These are phyloP conservation scores for Poecilus cupreus DNA, from an alignment of 2,888 invertebrate genomes.

Conservation along the genomic window DNA sequence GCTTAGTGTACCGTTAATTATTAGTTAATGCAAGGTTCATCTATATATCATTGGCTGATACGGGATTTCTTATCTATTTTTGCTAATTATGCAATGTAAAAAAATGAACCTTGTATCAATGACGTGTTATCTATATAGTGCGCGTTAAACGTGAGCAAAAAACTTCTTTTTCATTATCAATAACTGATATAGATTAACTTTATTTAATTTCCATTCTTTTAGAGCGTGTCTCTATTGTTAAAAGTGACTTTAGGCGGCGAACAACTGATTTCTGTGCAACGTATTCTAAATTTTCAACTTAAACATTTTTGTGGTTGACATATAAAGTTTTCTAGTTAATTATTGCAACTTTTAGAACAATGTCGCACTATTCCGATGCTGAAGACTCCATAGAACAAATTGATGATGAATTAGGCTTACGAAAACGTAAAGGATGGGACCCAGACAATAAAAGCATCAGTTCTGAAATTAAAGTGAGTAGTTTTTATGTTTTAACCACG, in stretches of 20 bases:
- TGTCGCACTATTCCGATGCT: slow-evolving; percentile 73
- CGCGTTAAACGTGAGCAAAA: background rate
- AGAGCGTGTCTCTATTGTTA: too few species aligned
- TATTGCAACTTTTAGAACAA: slow-evolving; percentile 60
- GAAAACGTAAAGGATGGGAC: slow-evolving; percentile 71
- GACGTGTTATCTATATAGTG: slow-evolving; percentile 5
- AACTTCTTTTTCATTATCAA: background rate
- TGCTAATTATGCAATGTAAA: slow-evolving; percentile 9
- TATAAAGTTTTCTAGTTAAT: background rate
- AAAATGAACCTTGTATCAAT: slow-evolving; percentile 45
- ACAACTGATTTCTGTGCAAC: too few species aligned
- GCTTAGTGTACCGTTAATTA: background rate
- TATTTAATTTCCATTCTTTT: background rate
- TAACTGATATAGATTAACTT: background rate
- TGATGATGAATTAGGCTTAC: slow-evolving; percentile 65
- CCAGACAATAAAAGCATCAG: slow-evolving; percentile 71
- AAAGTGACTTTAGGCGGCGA: background rate
- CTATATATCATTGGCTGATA: background rate
- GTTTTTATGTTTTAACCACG: too few species aligned
- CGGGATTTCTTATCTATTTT: background rate
- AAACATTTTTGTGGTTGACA: background rate
- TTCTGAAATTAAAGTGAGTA: slow-evolving; percentile 67
- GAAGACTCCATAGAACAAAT: slow-evolving; percentile 70
- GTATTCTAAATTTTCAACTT: too few species aligned
- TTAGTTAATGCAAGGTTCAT: background rate